Percentiles rank a stretch among this genome's conserved stretches.
These are phyloP conservation scores for Spodoptera littoralis DNA, from an alignment of 2,888 invertebrate genomes.

Conservation along the genomic window DNA sequence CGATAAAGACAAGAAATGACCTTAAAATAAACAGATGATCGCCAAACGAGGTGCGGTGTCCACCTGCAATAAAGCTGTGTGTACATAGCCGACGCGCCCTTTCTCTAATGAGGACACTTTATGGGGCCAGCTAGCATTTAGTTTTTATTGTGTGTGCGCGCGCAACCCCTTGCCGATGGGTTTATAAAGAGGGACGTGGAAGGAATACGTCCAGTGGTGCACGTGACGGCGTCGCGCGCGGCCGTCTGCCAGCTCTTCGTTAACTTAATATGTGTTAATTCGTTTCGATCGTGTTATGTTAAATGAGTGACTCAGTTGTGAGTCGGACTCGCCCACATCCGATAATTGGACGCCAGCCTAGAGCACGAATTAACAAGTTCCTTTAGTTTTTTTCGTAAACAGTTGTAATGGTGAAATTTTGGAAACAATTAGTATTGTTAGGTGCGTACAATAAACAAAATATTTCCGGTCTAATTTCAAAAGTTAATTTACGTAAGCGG, in stretches of 20 bases:
- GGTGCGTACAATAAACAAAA: slow-evolving; percentile 35
- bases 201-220: slow-evolving; percentile 71
- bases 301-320: slow-evolving; percentile 76
- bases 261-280: slow-evolving; percentile 78
- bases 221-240: slow-evolving; percentile 68
- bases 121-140: slow-evolving; percentile 83
- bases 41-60: slow-evolving; percentile 78
- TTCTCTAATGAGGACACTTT: slow-evolving; percentile 86
- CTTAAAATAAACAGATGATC: slow-evolving; percentile 87
- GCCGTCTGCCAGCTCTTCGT: slow-evolving; percentile 54
- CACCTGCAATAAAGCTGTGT: slow-evolving; percentile 83
- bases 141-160: slow-evolving; percentile 85
- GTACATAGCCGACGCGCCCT: slow-evolving; percentile 81
- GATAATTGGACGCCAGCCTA: slow-evolving; percentile 82
- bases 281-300: slow-evolving; percentile 71
- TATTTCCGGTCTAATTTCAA: slow-evolving; percentile 33
- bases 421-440: slow-evolving; percentile 54
- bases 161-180: slow-evolving; percentile 76
- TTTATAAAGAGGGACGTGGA: slow-evolving; percentile 79
- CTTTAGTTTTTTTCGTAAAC: slow-evolving; percentile 64
- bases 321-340: slow-evolving; percentile 70
- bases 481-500: background rate
- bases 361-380: slow-evolving; percentile 78
- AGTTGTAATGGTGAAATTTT: slow-evolving; percentile 64
- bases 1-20: slow-evolving; percentile 82